Evolutionary conservation across 2,113 vertebrate species (phyloP), one percentile per base, ranked within the genome.

Genomic region (Taxidea taxus): DNA sequence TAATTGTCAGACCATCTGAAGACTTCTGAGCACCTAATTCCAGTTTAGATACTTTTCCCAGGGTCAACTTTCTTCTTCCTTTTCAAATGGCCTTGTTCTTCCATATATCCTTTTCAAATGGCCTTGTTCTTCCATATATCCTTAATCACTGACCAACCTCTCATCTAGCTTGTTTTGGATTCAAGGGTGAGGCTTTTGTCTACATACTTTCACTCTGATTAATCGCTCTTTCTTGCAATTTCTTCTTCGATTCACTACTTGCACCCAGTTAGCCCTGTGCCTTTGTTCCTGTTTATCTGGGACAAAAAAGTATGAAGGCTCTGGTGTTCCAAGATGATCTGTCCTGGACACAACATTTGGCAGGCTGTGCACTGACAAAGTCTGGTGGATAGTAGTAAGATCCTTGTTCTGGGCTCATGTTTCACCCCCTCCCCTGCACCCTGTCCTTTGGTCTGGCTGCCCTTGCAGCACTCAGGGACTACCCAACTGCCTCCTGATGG

Each of bases 371-470:
- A 37, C 58, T 56, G 78, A 18, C 5, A 34, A 92, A 56, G 20
- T 44, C 34, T 29, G 4, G 49, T 42, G 37, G 21, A 58, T 51
- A 27, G 44, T 2, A 31, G 44, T 2, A 31, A 96, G 47, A 49
- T 44, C 37, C 51, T 47, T 74, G 18, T 51, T 85, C 72, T 81
- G 49, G 29, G 70, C 27, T 80, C 39, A 6, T 34, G 3, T 34
- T 34, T 56, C 6, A 23, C 18, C 39, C 27, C n/a, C 25, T 7
- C 11, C 34, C 56, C 11, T 42, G 25, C 7, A 2, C 75, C 60
- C 85, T 96, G 56, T 97, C 66, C 64, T 70, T 80, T 92, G 62
- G 60, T 75, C 80, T 95, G 94, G 92, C 91, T 94, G 95, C 54
- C 92, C 93, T 97, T 94, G 88, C 37, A 80, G 78, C 10, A 47